Conservation (phyloP, 2,888 invertebrate genomes). For the Galerucella pusilla region DNA sequence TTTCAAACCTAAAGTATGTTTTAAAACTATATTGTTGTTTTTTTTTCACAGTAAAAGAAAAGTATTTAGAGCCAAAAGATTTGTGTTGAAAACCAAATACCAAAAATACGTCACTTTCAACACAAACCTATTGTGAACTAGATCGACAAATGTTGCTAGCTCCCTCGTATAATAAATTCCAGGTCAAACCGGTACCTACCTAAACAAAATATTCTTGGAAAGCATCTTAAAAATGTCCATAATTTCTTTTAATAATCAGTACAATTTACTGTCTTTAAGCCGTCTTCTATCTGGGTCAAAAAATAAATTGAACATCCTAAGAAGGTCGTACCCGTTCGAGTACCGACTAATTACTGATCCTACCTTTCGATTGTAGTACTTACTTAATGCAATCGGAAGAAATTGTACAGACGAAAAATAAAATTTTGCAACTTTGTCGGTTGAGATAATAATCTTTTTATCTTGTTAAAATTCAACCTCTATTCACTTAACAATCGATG, state of each 20-base stretch:
- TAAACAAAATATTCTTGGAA: conserved; percentile 14
- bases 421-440: conserved; percentile 10
- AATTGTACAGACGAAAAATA: neutral
- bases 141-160: neutral
- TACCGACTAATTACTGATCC: conserved; percentile 8
- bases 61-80: no score
- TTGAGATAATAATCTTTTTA: conserved; percentile 1
- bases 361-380: neutral
- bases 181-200: conserved; percentile 16
- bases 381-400: conserved; percentile 4
- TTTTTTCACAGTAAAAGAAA: no score
- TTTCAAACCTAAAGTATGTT: no score
- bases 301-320: conserved; percentile 17
- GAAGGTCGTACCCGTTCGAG: conserved; percentile 12
- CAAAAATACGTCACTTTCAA: neutral
- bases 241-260: conserved; percentile 14
- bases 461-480: conserved; percentile 8
- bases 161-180: neutral
- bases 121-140: neutral
- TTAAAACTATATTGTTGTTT: no score
- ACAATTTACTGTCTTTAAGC: conserved; percentile 5
- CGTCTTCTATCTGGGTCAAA: conserved; percentile 15
- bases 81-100: no score
- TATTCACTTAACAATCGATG: neutral
- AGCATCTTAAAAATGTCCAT: conserved; percentile 16